Evolutionary conservation across 2,888 invertebrate genomes (phyloP).

Genomic region (Macrosoma leucophasiata): DNA sequence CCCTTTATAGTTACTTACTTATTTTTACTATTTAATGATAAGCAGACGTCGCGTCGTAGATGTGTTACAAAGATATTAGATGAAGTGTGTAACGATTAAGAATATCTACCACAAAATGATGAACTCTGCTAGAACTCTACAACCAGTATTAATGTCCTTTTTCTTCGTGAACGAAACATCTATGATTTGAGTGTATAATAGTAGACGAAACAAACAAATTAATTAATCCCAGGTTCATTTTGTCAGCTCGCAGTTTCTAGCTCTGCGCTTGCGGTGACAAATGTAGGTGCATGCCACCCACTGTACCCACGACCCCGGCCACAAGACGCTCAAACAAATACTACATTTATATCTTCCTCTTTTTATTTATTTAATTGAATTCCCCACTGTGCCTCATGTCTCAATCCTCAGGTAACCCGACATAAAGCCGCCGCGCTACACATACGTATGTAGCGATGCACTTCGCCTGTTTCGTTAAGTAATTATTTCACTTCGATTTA

Average conservation of each 20-base stretch:
- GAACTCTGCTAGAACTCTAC: too few relatives aligned
- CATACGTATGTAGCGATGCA: background rate
- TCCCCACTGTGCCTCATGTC: constrained; percentile 28
- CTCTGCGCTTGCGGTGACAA: constrained; percentile 50
- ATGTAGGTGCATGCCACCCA: constrained; percentile 71
- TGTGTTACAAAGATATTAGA: too few relatives aligned
- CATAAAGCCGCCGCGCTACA: background rate
- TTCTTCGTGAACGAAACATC: too few relatives aligned
- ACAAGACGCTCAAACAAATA: constrained; percentile 54
- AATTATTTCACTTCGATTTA: constrained; percentile 1
- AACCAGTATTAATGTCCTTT: too few relatives aligned
- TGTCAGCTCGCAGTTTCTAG: constrained; percentile 16
- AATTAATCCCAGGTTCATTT: too few relatives aligned
- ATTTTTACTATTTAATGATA: too few relatives aligned
- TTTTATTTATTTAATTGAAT: constrained; percentile 44
- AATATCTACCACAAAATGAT: too few relatives aligned
- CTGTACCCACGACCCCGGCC: constrained; percentile 47
- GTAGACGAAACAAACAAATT: too few relatives aligned
- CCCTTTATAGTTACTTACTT: too few relatives aligned
- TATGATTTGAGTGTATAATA: too few relatives aligned
- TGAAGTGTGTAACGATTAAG: too few relatives aligned
- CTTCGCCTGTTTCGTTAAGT: constrained; percentile 2
- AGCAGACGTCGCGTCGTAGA: too few relatives aligned
- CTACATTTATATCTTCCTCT: constrained; percentile 45
- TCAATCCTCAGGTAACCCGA: constrained; percentile 13